Base-by-base conservation (phyloP, 2,888 invertebrate species). In the Synergus itoensis region DNA sequence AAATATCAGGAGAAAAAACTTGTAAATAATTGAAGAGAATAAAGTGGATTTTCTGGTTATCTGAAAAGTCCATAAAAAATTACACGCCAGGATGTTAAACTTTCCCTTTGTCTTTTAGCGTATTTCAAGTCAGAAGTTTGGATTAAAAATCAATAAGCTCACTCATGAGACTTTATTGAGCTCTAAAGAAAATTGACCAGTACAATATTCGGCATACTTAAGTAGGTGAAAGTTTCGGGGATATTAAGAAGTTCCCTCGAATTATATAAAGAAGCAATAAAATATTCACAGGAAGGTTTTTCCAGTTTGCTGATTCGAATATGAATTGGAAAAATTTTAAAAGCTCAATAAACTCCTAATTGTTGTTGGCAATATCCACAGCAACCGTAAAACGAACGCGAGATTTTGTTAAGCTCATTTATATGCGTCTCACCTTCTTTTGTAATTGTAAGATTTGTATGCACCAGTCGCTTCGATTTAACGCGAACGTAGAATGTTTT, bases 361-460 rank as follows among this genome's bases (percentile, higher is more conserved):
- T 53, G 53, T 73, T 73, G 73, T 53, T 53, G 73, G 53, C 53
- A 73, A 28, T 53, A 73, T 73, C 53, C 73, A 69, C n/a, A 36
- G 53, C 16, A 28, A 53, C 73, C 53, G 53, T 48, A 45, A 18
- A 45, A 12, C 28, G 73, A 73, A 53, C 48, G 28, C n/a, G 73
- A 40, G 48, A 40, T 73, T 73, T 73, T 73, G n/a, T 48, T 73
- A 40, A 48, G 57, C 79, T 81, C 79, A 81, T 81, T 81, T 76
- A 53, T 73, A 81, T 81, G 79, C 79, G 63, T 41, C 63, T 63
- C 79, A 69, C 76, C 67, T 64, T 79, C 75, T 77, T 63, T 73
- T 77, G 76, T 77, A 80, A 80, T 77, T 80, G 77, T 80, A 80
- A 81, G 81, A 81, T 81, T 81, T 80, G 79, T 81, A 81, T 81